Evolutionary conservation across 2,797 vertebrate genomes (phyloP).

Genomic region (Pygocentrus nattereri): DNA sequence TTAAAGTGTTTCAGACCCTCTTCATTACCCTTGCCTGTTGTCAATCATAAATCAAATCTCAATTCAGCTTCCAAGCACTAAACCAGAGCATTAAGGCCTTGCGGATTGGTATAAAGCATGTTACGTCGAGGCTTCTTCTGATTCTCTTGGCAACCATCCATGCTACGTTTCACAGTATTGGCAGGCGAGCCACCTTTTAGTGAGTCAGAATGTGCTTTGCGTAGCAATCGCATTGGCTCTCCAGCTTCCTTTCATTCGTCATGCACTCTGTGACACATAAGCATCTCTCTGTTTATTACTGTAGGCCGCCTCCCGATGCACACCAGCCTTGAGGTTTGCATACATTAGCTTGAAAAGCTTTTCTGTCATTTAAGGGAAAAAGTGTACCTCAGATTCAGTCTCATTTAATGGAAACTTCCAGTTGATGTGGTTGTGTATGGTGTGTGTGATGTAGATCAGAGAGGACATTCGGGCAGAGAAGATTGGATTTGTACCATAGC

Average conservation of each 20-base stretch:
- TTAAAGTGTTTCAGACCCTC: background rate
- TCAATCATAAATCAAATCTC: constrained; percentile 17
- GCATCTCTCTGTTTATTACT: constrained; percentile 5
- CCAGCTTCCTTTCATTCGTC: background rate
- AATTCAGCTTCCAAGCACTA: constrained; percentile 12
- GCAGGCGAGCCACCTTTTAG: background rate
- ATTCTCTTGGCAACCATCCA: constrained; percentile 29
- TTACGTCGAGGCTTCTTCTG: background rate
- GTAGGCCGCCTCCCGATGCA: background rate
- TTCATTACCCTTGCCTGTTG: constrained; percentile 20
- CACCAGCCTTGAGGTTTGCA: background rate
- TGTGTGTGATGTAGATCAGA: too few species aligned
- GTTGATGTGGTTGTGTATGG: too few species aligned
- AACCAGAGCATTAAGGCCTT: background rate
- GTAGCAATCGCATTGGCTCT: background rate
- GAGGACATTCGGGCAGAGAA: too few species aligned
- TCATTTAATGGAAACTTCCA: background rate
- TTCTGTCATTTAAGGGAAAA: background rate
- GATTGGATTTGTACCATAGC: too few species aligned
- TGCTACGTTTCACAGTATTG: background rate
- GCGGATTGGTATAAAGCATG: background rate
- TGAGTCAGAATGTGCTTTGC: background rate
- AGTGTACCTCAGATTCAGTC: background rate
- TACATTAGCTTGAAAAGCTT: background rate
- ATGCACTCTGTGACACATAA: background rate